Base-by-base conservation (phyloP, 1,140 invertebrate species). In the Zaprionus nigranus region DNA sequence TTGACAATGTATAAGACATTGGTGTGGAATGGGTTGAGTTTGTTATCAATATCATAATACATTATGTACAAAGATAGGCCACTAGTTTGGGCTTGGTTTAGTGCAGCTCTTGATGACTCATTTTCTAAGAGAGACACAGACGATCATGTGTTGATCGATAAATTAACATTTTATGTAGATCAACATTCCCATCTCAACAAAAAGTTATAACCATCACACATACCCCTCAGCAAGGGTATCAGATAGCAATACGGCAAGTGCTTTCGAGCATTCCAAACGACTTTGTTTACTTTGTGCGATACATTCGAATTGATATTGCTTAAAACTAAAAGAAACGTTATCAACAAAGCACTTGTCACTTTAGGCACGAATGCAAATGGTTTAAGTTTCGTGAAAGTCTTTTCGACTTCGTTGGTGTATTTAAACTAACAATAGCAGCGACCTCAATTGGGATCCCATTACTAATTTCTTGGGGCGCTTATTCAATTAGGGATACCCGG, bases 401-500 rank as follows among this genome's bases (percentile, higher is more conserved):
- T 63, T 70, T 6, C 6, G 28, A 30, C 28, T 30, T 30, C 28
- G 28, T 7, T 28, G 26, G 26, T 7, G 26, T 28, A 28, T 28
- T 28, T 28, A 28, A 56, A 43, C 17, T 34, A 7, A 20, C 58
- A 61, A 24, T 34, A 46, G 24, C 17, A 17, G 46, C 68, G 60
- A 26, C 72, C 40, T 40, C 66, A 65, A 65, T 66, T 53, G 53
- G 57, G 53, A 75, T 75, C 57, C 62, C 69, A 79, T 71, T 75
- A 78, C 49, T 49, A 74, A 69, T 71, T 76, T 75, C 58, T 57
- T 56, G 65, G 51, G 57, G 58, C 59, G 62, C 61, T 75, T 66
- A 75, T 71, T 75, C 62, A 79, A 79, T 79, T 75, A 70, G 13
- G 58, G 63, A 15, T 62, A 54, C 38, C n/a, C 63, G 26, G 2